A percentile compares a stretch with the other conserved stretches of the same genome.
These are phyloP conservation scores for Xiphophorus hellerii DNA, from an alignment of 2,113 vertebrate genomes.

Conservation along the genomic window DNA sequence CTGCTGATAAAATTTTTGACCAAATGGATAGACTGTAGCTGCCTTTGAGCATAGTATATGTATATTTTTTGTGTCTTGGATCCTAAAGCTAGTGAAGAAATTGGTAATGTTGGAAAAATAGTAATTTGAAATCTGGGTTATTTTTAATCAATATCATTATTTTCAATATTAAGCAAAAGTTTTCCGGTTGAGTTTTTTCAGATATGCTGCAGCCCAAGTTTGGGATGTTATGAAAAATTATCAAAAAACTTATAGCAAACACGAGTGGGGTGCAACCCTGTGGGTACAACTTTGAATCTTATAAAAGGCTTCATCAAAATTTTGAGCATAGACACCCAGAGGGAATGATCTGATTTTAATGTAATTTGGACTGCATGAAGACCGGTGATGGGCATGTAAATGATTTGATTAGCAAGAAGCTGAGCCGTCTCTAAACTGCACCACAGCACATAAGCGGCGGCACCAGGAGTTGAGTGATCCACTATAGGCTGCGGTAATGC, in stretches of 20 bases:
- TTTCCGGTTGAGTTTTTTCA: background rate
- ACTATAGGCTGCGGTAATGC: background rate
- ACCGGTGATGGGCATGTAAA: background rate
- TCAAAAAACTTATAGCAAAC: background rate
- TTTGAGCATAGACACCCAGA: background rate
- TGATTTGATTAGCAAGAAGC: background rate
- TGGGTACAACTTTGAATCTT: background rate
- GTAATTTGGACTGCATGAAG: background rate
- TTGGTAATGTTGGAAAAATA: background rate
- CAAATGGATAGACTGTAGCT: background rate
- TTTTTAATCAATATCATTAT: background rate
- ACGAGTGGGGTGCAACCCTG: background rate
- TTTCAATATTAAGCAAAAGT: background rate
- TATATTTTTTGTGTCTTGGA: background rate
- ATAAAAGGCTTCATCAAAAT: background rate
- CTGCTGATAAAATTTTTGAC: background rate
- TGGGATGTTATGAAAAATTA: background rate
- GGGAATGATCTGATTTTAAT: background rate
- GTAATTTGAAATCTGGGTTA: no score
- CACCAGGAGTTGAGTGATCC: background rate
- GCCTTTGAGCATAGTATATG: no score
- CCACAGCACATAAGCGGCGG: background rate
- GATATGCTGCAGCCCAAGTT: background rate
- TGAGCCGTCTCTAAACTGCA: background rate
- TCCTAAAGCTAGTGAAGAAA: background rate